Base-by-base conservation (phyloP, 2,797 vertebrate species). In the Aviceda leuphotes region DNA sequence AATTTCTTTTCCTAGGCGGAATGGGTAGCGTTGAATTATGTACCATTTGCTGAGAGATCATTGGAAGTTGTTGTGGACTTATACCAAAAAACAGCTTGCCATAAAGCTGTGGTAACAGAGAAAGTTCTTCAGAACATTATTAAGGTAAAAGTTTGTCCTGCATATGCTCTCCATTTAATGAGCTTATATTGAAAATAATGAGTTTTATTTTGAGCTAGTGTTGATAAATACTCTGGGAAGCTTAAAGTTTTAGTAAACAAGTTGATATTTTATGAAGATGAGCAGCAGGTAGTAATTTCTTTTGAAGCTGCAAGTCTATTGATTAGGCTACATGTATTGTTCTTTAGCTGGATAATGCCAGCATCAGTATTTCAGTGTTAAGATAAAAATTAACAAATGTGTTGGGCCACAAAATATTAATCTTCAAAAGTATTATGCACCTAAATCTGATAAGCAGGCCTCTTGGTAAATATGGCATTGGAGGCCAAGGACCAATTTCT, bases 1-100 rank as follows among this genome's bases (percentile, higher is more conserved):
- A 11, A 91, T 96, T 97, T 83, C 95, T 98, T 89, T 94, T 82
- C 81, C 83, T 97, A 99, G 99, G 99, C 99, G 4, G 99, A 99
- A 97, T 99, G 99, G 99, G 99, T 99, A 96, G 99, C 99, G 95
- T 98, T 99, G 99, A 99, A 99, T 98, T 99, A 99, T 2, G 99
- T 99, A 94, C 99, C 99, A 30, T 99, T 99, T 98, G 99, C 99
- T 71, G 99, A 99, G 97, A 99, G 99, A 72, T 99, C 99, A 58
- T 74, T 99, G 97, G 99, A 99, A 98, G 99, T 99, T 96, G 98
- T 99, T 95, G 99, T 99, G 96, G 99, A 99, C 96, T 98, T 99
- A 63, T 99, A 99, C 97, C 99, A 99, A 91, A 99, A 99, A 98
- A 99, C 99, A 35, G 99, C 99, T 39, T 99, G 99, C 96, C 99